Conservation (phyloP, 1,140 invertebrate species). For the Diprion similis region DNA sequence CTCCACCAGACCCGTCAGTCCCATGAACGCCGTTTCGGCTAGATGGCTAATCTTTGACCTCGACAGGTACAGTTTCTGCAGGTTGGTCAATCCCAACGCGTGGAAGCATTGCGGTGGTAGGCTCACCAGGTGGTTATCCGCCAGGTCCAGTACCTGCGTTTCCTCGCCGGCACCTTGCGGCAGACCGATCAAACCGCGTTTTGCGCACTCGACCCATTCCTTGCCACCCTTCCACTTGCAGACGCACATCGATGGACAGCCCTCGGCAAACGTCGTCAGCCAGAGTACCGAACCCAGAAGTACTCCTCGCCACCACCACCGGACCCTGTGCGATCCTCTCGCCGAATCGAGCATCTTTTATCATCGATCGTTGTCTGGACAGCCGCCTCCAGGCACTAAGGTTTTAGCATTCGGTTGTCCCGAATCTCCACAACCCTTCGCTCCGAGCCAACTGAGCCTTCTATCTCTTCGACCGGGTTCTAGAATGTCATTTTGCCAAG, state of each 20-base stretch:
- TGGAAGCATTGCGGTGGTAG: constrained; percentile 79
- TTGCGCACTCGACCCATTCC: constrained; percentile 85
- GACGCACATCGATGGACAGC: constrained; percentile 77
- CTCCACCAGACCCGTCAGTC: constrained; percentile 87
- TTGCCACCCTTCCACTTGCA: constrained; percentile 95
- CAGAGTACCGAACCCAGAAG: background rate
- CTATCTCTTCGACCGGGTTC: background rate
- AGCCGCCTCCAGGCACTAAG: background rate
- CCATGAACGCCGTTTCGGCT: constrained; percentile 79
- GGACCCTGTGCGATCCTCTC: background rate
- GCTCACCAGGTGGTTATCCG: constrained; percentile 79
- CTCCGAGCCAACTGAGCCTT: background rate
- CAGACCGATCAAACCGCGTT: constrained; percentile 74
- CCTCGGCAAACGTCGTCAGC: constrained; percentile 42
- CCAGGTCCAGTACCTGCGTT: constrained; percentile 87
- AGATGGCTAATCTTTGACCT: constrained; percentile 79
- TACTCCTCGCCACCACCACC: constrained; percentile 1
- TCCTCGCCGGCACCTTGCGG: constrained; percentile 85
- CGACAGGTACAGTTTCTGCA: constrained; percentile 85
- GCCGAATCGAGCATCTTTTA: background rate
- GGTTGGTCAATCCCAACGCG: constrained; percentile 79
- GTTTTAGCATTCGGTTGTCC: too few relatives aligned
- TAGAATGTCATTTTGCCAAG: background rate
- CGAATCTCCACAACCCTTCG: too few relatives aligned
- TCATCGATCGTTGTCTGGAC: background rate